phyloP scores from a whole-genome alignment of 2,797 vertebrate species.

The Acestrorhynchus altus region DNA sequence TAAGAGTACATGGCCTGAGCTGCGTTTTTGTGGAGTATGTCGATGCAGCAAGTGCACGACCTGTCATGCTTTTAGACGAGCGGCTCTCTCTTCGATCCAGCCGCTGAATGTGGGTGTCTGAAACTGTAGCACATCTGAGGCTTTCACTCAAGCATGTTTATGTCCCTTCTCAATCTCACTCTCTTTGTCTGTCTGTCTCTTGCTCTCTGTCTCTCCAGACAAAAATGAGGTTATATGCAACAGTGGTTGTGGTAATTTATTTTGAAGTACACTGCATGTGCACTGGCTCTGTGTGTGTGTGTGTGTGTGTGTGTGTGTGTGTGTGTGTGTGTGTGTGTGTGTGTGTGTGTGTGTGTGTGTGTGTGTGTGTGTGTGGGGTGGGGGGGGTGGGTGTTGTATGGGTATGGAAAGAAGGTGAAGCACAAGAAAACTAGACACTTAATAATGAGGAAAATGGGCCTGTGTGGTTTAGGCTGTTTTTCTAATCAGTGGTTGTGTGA shows the following conservation, averaged over 20 bases:
- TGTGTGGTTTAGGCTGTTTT: slow-evolving; percentile 60
- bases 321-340: too few species aligned
- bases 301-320: too few species aligned
- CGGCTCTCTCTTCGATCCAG: slow-evolving; percentile 23
- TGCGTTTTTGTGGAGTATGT: slow-evolving; percentile 22
- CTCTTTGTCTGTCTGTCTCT: slow-evolving; percentile 18
- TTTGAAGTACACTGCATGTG: slow-evolving; percentile 29
- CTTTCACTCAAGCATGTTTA: slow-evolving; percentile 49
- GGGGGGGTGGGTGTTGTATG: neutral
- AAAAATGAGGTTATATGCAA: slow-evolving; percentile 51
- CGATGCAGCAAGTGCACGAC: slow-evolving; percentile 23
- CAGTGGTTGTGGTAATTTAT: slow-evolving; percentile 46
- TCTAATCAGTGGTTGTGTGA: slow-evolving; percentile 62
- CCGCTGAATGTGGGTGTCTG: slow-evolving; percentile 54
- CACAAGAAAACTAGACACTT: slow-evolving; percentile 20
- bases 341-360: too few species aligned
- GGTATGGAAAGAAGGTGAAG: neutral
- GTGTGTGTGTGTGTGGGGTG: slow-evolving; percentile 5
- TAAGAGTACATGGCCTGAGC: slow-evolving; percentile 46
- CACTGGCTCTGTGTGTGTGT: neutral
- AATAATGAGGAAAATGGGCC: slow-evolving; percentile 53
- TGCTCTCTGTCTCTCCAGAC: slow-evolving; percentile 26
- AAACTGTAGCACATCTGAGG: slow-evolving; percentile 53
- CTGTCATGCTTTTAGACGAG: slow-evolving; percentile 26
- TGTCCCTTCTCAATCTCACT: slow-evolving; percentile 14